Evolutionary conservation across 2,888 invertebrate genomes (phyloP), one percentile per base, ranked within the genome.

Genomic region (Eutolmus rufibarbis): DNA sequence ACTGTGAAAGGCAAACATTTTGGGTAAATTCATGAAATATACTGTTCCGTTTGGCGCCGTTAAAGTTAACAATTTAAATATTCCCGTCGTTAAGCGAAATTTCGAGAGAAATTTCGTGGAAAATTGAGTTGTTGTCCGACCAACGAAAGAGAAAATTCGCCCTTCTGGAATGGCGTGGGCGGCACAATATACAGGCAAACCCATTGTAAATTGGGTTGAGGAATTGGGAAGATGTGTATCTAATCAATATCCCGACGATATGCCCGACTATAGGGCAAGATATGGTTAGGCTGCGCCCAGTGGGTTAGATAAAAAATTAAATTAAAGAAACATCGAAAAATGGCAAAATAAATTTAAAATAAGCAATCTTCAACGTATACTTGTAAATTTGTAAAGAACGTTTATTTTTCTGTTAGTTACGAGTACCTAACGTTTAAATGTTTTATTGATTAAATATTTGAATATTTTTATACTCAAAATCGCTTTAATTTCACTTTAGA

Each of bases 71-170:
- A 51, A 66, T 87, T 74, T 79, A 87, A 87, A 86, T 81, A 85
- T 87, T 88, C 28, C 74, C 84, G 34, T 66, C 74, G 84, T 56
- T 51, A 31, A 74, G 46, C 84, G 51, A 87, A 88, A 87, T 88
- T 85, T 66, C 79, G 56, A 85, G 87, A 79, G 87, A 87, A 88
- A 88, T 88, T 88, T 88, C 46, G 79, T 74, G 87, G 88, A 88
- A 88, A 88, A 88, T 88, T 88, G 88, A 87, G 88, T 87, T 88
- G 87, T 88, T 87, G 87, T 87, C 85, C 79, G 87, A 77, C 88
- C 86, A 87, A 87, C 88, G 88, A 88, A 88, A 87, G 79, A 87
- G 88, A 88, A 87, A 88, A 88, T 88, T 87, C 84, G 85, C 79
- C 86, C 74, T 79, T 43, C n/a, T 56, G 28, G 81, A 9, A 56